These are phyloP conservation scores for Macrostomum lignano DNA, from an alignment of 1,140 invertebrate species.

Conservation along the genomic window DNA sequence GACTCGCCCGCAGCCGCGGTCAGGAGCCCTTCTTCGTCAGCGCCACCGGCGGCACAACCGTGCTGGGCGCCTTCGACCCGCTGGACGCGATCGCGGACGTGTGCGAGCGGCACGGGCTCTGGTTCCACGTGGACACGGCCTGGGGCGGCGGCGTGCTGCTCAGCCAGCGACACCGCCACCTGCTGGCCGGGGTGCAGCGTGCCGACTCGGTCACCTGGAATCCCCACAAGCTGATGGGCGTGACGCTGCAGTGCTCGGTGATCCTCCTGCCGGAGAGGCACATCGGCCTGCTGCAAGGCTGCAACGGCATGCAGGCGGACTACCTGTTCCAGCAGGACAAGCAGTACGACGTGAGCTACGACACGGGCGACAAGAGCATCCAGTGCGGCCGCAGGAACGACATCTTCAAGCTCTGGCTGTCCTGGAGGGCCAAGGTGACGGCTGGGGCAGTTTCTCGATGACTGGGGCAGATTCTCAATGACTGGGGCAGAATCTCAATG, in stretches of 20 bases:
- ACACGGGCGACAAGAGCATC: constrained; percentile 90
- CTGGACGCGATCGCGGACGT: constrained; percentile 72
- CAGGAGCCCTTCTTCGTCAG: constrained; percentile 79
- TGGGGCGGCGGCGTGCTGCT: constrained; percentile 84
- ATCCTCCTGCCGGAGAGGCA: constrained; percentile 80
- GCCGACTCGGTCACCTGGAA: constrained; percentile 95
- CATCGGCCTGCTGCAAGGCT: constrained; percentile 64
- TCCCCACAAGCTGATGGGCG: constrained; percentile 91
- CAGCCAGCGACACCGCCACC: constrained; percentile 60
- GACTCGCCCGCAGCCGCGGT: constrained; percentile 48
- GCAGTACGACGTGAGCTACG: constrained; percentile 75
- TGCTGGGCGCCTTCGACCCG: constrained; percentile 66
- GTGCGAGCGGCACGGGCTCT: constrained; percentile 69
- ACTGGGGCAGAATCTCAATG: no score
- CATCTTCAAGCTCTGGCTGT: constrained; percentile 93
- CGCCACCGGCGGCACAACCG: constrained; percentile 70
- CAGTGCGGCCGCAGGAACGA: constrained; percentile 95
- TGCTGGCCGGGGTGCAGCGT: constrained; percentile 61
- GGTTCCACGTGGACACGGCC: constrained; percentile 92
- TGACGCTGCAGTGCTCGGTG: constrained; percentile 80
- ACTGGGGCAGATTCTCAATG: no score
- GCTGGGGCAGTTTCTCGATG: no score
- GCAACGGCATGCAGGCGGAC: constrained; percentile 85
- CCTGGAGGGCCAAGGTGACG: constrained; percentile 43
- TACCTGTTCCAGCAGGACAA: constrained; percentile 99